Percentiles rank a stretch among this genome's conserved stretches.
Evolutionary conservation across 1,140 invertebrate species (phyloP).

Genomic region (Drosophila parabipectinata): DNA sequence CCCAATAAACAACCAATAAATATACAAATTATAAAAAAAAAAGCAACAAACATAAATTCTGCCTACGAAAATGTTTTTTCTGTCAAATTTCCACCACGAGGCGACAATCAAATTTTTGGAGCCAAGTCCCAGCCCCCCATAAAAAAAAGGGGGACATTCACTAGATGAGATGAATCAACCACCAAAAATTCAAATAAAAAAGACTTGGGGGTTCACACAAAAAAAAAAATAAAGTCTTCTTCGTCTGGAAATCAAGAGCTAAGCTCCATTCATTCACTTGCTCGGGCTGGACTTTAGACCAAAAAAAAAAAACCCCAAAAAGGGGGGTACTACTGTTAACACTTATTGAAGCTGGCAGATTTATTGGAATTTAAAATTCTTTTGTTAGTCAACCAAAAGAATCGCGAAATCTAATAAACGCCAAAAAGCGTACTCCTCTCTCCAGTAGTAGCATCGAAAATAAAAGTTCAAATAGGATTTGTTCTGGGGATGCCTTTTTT

Average conservation of each 20-base stretch:
- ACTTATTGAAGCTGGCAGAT: constrained; percentile 79
- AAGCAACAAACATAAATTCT: constrained; percentile 54
- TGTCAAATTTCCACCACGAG: constrained; percentile 72
- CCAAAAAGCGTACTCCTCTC: constrained; percentile 39
- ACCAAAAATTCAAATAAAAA: constrained; percentile 4
- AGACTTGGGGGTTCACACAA: neutral
- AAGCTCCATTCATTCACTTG: constrained; percentile 45
- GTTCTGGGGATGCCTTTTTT: neutral
- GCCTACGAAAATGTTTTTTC: constrained; percentile 69
- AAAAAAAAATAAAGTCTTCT: constrained; percentile 29
- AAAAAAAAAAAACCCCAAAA: neutral
- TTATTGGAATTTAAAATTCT: constrained; percentile 79
- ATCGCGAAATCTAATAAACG: constrained; percentile 73
- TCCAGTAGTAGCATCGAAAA: constrained; percentile 1
- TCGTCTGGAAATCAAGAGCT: constrained; percentile 48
- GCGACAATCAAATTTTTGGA: constrained; percentile 71
- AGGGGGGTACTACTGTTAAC: constrained; percentile 10
- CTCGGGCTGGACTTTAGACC: constrained; percentile 9
- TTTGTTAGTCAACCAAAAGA: constrained; percentile 57
- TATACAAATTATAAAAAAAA: constrained; percentile 65
- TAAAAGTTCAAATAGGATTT: constrained; percentile 48
- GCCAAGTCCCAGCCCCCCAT: constrained; percentile 4
- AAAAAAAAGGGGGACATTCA: constrained; percentile 9
- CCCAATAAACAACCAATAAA: constrained; percentile 40
- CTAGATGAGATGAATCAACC: constrained; percentile 35